Base-by-base conservation (phyloP, 2,888 invertebrate genomes). In the Coelinius sp. region DNA sequence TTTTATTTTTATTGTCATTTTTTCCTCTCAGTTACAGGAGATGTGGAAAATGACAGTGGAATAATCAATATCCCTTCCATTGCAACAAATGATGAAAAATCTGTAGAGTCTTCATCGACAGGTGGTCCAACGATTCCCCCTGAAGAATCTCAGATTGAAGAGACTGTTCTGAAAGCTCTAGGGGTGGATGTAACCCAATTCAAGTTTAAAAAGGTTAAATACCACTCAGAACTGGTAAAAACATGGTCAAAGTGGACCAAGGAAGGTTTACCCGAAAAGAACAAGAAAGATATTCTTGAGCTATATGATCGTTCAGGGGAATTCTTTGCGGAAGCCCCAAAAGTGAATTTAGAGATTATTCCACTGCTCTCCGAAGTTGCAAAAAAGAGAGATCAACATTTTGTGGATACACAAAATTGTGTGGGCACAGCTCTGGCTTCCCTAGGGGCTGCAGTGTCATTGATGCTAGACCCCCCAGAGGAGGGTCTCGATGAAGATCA, bases 291-390 rank as follows among this genome's bases (percentile, higher is more conserved):
- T 12, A 5, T 76, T 17, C 1, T 76, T 1, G 70, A 68, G 0
- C 73, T 71, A 68, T 76, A 78, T 70, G 62, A 71, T 12, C 67
- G 74, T 24, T 69, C 72, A 31, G 70, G 75, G 4, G 77, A 75
- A 53, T 27, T 67, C 31, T 46, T 12, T 4, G 17, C 74, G 10
- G 66, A 77, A 31, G 74, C 74, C 6, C 71, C 68, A 12, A 53
- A 22, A n/a, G 49, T 64, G 5, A 76, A 76, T 31, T 63, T 24
- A 10, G 77, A 74, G 35, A 70, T 76, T 3, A 53, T 46, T 10
- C 56, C 67, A 5, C 12, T 69, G 17, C 8, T 76, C 1, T 69
- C 73, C 14, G 74, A 74, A 25, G 41, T 68, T 6, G 68, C 63
- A 14, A 22, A 20, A 5, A 73, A 67, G 41, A 46, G 74, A 59